These are phyloP conservation scores for Spodoptera frugiperda DNA, from an alignment of 1,140 invertebrate species.

Conservation along the genomic window DNA sequence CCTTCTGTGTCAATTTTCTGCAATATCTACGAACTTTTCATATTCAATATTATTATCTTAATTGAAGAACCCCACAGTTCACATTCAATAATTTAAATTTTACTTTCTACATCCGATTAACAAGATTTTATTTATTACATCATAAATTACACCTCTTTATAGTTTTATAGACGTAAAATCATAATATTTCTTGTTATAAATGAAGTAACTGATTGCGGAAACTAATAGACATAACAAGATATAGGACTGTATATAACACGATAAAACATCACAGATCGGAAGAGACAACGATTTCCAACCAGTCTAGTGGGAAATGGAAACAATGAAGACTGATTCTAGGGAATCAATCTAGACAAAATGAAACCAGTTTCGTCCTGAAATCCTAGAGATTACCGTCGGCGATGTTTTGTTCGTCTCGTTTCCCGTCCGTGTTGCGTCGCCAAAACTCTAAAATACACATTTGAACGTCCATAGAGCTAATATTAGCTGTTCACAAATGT, in stretches of 20 bases:
- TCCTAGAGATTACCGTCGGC: slow-evolving; percentile 16
- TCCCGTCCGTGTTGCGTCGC: slow-evolving; percentile 50
- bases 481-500: slow-evolving; percentile 61
- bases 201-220: too few species aligned
- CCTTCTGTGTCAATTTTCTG: too few species aligned
- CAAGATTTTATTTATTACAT: too few species aligned
- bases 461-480: slow-evolving; percentile 64
- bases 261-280: neutral
- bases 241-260: neutral
- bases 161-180: too few species aligned
- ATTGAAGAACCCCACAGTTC: too few species aligned
- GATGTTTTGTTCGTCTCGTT: slow-evolving; percentile 32
- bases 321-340: slow-evolving; percentile 8
- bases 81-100: too few species aligned
- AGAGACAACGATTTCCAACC: neutral
- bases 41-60: too few species aligned
- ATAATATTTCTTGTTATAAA: too few species aligned
- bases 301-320: neutral
- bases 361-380: slow-evolving; percentile 20
- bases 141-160: too few species aligned
- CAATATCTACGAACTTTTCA: too few species aligned
- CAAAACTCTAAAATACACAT: slow-evolving; percentile 67
- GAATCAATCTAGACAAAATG: slow-evolving; percentile 17
- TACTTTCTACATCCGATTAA: too few species aligned
- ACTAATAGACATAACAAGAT: too few species aligned